Conservation (phyloP, 2,113 vertebrate genomes). For the Brevimyrus niger region DNA sequence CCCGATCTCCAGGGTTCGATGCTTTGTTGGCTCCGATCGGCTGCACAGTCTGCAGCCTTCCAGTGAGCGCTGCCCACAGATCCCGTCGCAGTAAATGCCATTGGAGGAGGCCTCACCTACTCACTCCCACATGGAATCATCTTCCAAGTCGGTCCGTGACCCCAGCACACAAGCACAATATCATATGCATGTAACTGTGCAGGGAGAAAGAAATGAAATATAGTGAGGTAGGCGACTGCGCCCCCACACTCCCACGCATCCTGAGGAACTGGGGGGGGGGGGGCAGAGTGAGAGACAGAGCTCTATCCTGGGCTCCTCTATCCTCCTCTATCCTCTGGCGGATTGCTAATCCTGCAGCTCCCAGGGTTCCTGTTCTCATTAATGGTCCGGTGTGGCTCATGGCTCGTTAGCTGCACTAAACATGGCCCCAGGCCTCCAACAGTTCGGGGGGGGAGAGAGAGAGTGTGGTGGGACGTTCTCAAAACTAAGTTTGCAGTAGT, state of each 20-base stretch:
- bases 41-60: background rate
- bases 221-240: background rate
- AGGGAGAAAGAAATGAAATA: background rate
- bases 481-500: background rate
- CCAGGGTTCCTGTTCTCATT: background rate
- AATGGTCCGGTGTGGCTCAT: background rate
- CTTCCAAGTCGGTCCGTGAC: background rate
- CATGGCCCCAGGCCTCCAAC: background rate
- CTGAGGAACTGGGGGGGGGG: background rate
- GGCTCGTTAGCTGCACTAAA: background rate
- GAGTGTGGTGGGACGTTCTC: background rate
- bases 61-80: background rate
- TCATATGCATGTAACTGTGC: background rate
- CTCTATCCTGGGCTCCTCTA: background rate
- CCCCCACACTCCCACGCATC: constrained; percentile 2
- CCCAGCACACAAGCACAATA: background rate
- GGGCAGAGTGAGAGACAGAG: background rate
- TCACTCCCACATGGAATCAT: constrained; percentile 14
- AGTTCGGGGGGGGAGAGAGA: background rate
- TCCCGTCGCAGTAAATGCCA: background rate
- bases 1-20: background rate
- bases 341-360: background rate
- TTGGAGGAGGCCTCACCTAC: constrained; percentile 17
- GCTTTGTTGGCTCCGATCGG: background rate
- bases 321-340: background rate